A percentile compares a stretch with the other conserved stretches of the same genome.
Evolutionary conservation across 2,113 vertebrate genomes (phyloP).

Genomic region (Arizona elegans): DNA sequence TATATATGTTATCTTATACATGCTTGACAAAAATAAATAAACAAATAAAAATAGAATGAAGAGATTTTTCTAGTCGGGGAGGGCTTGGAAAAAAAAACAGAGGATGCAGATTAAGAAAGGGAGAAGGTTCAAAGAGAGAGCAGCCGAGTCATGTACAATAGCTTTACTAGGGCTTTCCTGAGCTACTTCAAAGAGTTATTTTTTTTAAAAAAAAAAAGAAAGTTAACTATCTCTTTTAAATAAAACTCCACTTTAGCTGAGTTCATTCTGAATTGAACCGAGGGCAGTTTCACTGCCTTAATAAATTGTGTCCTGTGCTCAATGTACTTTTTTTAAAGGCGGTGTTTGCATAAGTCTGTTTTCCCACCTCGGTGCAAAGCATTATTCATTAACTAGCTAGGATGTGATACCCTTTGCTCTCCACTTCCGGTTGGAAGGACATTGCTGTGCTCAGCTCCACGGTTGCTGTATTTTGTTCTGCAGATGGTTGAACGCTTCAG

Average conservation of each 20-base stretch:
- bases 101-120: neutral
- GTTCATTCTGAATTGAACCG: neutral
- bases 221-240: neutral
- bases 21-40: no score
- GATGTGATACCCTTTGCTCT: neutral
- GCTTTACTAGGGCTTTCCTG: neutral
- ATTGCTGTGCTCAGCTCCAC: neutral
- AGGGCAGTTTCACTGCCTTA: neutral
- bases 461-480: neutral
- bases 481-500: neutral
- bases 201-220: neutral
- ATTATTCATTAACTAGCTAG: slow-evolving; percentile 11
- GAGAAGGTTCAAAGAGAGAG: neutral
- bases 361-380: neutral
- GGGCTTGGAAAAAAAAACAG: neutral
- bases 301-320: neutral
- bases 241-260: neutral
- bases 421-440: neutral
- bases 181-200: neutral
- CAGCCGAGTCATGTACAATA: neutral
- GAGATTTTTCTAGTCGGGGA: neutral
- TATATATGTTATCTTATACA: no score
- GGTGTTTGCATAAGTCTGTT: neutral
- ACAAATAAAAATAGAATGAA: neutral
- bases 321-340: neutral